A percentile compares a stretch with the other conserved stretches of the same genome.
phyloP scores from a whole-genome alignment of 2,888 invertebrate species.

The Sipunculus nudus region DNA sequence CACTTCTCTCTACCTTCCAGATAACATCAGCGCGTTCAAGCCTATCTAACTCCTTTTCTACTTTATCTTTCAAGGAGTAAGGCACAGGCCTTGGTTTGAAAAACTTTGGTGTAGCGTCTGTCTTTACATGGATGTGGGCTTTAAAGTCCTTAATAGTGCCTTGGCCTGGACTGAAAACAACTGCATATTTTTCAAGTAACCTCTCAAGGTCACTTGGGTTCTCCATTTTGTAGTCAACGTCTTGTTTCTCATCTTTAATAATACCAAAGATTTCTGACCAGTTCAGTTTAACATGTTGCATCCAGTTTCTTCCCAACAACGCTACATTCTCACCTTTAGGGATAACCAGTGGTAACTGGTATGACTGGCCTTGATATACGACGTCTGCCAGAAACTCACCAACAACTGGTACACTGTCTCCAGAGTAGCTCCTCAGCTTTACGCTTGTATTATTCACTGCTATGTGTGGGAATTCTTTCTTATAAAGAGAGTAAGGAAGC shows the following conservation, averaged over 20 bases:
- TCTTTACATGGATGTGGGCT: not conserved
- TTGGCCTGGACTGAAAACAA: not conserved
- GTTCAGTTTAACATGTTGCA: not conserved
- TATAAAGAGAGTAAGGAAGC: not conserved
- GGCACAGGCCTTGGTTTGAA: constrained; percentile 7
- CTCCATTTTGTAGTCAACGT: not conserved
- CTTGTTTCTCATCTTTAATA: not conserved
- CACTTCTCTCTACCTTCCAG: not conserved
- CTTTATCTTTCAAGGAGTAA: not conserved
- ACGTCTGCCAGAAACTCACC: not conserved
- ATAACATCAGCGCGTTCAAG: constrained; percentile 1
- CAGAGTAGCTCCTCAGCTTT: not conserved
- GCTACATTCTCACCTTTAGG: not conserved
- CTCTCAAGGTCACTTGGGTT: not conserved
- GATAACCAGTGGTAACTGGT: not conserved
- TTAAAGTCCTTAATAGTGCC: constrained; percentile 1
- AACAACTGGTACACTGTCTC: not conserved
- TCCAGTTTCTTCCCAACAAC: not conserved
- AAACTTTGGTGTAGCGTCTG: not conserved
- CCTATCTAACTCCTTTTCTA: not conserved
- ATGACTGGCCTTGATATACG: not conserved
- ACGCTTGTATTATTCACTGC: not conserved
- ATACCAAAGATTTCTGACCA: not conserved
- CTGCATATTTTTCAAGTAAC: not conserved
- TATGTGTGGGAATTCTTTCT: not conserved